Base-by-base conservation (phyloP, 2,888 invertebrate genomes). In the Leucania comma region DNA sequence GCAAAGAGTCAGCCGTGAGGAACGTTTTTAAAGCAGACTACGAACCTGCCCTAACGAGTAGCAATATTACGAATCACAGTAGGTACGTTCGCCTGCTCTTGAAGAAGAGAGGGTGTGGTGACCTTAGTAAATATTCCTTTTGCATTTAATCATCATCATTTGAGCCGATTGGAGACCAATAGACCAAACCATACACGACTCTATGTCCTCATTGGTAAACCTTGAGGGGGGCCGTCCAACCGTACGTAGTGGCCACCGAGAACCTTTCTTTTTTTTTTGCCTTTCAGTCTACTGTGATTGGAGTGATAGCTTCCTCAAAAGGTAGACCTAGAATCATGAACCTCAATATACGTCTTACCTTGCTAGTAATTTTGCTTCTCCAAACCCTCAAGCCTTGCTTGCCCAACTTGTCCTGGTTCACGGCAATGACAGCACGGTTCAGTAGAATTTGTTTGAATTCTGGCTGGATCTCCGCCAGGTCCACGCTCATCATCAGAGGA, bases 401-500 rank as follows among this genome's bases (percentile, higher is more conserved):
- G 1, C 97, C 97, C 63, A 97, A 83, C 2, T 90, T 90, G 82
- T 97, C 97, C 89, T 97, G 97, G 88, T 97, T 96, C 29, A 97
- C 94, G 5, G 96, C 96, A 29, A 97, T 97, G 9, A 97, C 93
- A 50, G 96, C 94, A 53, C 88, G 89, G 85, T 97, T 97, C 58
- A 96, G 96, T n/a, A 97, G 91, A 54, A 97, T 96, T 51, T 92
- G 93, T 85, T 96, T 96, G 81, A 96, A 96, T 78, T 96, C 96
- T 0, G 95, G 94, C 29, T 91, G 87, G 56, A 97, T 96, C 38
- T 92, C 94, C 5, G 95, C 92, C 26, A 97, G 91, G 87, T 97
- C 97, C 14, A 95, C 96, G 46, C 97, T 97, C 95, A 97, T 97
- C 57, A 97, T 93, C 4, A 97, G 92, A 0, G 97, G 97, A 0